Evolutionary conservation across 2,113 vertebrate genomes (phyloP), one percentile per base, ranked within the genome.

Genomic region (Xiphophorus maculatus): DNA sequence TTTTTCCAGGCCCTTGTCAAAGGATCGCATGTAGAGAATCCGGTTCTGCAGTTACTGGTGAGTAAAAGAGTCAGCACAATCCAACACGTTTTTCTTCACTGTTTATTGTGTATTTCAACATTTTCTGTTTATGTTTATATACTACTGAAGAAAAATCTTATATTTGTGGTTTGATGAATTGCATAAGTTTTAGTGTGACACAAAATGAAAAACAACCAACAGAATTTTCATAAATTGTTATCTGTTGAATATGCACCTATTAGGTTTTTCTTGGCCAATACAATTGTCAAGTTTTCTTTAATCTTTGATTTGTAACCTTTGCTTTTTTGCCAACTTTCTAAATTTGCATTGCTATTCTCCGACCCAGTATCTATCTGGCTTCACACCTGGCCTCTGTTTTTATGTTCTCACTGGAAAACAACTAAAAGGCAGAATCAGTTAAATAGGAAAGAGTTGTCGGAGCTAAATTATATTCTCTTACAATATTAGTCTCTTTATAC

Each of bases 1-100:
- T 3, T 64, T 81, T 19, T 82, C 3, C 7, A 93, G 93, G 89
- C 86, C 80, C 81, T 93, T 10, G 11, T 25, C 17, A 84, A 51
- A 19, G 83, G 79, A 27, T 32, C 11, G 13, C 2, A 54, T 0
- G 29, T 89, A 25, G 19, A 69, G 15, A 80, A 78, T 27, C 77
- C 86, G 0, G 74, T 92, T 4, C 83, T 93, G 42, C 93, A 93
- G 76, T 25, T 93, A 63, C 42, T 93, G 89, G 93, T 93, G 60
- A 93, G 91, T 81, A 2, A 5, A 60, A 74, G 27, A 61, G 2
- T 30, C 29, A 44, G 58, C 32, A 66, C 17, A 62, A n/a, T 32
- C 12, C 40, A 48, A 68, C 30, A 5, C 22, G 13, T 51, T 68
- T 2, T 48, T 11, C 3, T 10, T 11, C 30, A 8, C 3, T 11